Percentiles rank a stretch among this genome's conserved stretches.
phyloP scores from a whole-genome alignment of 2,113 vertebrate genomes.

The Salvelinus namaycush region DNA sequence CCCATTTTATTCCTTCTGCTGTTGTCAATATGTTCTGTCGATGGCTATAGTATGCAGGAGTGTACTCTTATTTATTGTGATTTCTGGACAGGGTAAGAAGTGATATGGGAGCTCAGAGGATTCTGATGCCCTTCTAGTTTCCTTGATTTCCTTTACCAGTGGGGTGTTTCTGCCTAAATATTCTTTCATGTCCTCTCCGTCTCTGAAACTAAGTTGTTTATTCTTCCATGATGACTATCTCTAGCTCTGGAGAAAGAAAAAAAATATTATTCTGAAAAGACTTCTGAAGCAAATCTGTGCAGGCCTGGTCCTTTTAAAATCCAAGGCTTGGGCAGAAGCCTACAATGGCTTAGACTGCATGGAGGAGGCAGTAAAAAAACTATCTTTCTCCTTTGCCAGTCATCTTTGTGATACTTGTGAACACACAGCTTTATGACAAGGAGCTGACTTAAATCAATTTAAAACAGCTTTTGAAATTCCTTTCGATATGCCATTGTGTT shows the following conservation, averaged over 20 bases:
- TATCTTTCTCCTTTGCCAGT: constrained; percentile 59
- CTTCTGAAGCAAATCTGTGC: constrained; percentile 73
- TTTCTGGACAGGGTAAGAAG: constrained; percentile 55
- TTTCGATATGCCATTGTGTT: constrained; percentile 76
- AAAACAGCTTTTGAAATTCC: constrained; percentile 77
- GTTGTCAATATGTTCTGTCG: constrained; percentile 65
- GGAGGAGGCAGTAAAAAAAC: constrained; percentile 51
- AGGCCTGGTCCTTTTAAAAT: constrained; percentile 67
- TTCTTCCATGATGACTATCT: constrained; percentile 72
- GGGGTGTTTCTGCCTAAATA: constrained; percentile 59
- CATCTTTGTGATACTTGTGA: constrained; percentile 77
- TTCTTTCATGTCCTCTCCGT: constrained; percentile 68
- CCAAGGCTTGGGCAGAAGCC: constrained; percentile 68
- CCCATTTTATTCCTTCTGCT: constrained; percentile 53
- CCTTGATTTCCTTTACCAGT: constrained; percentile 68
- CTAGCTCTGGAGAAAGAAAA: constrained; percentile 35
- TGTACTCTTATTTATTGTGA: constrained; percentile 51
- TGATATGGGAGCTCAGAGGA: constrained; percentile 63
- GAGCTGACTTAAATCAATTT: constrained; percentile 80
- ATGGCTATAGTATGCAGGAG: constrained; percentile 66
- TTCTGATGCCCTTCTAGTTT: constrained; percentile 72
- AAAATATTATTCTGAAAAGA: constrained; percentile 69
- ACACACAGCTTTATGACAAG: constrained; percentile 74
- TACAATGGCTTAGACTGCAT: constrained; percentile 71
- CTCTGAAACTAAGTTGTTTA: constrained; percentile 73